Evolutionary conservation across 2,888 invertebrate species (phyloP).

Genomic region (Spilarctia lutea): DNA sequence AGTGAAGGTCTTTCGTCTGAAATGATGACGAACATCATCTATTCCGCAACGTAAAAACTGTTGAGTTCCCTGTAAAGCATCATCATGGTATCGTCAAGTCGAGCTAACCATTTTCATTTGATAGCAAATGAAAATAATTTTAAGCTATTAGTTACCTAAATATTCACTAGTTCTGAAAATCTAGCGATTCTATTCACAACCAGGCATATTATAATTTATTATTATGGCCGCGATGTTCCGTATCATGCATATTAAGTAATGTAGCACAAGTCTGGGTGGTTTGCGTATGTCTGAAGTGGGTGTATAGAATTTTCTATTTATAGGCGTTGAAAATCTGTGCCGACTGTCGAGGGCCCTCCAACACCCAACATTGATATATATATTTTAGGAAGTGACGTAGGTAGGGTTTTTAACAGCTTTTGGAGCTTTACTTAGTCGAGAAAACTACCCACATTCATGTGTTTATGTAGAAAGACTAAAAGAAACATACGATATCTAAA

Average conservation of each 20-base stretch:
- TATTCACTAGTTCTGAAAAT: neutral
- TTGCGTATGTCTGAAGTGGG: slow-evolving; percentile 34
- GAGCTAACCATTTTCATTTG: no score
- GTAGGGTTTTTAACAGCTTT: no score
- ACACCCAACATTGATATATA: slow-evolving; percentile 10
- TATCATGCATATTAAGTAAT: slow-evolving; percentile 3
- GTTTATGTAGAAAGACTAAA: no score
- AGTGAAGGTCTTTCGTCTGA: no score
- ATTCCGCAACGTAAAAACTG: no score
- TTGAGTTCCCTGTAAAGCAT: no score
- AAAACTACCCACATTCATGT: no score
- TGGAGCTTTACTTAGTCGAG: no score
- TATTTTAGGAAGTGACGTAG: neutral
- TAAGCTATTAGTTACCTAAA: neutral
- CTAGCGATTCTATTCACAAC: neutral
- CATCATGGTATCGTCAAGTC: no score
- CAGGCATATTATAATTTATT: neutral
- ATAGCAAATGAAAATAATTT: no score
- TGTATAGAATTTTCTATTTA: slow-evolving; percentile 70
- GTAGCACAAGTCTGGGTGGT: slow-evolving; percentile 7
- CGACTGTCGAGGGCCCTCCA: slow-evolving; percentile 34
- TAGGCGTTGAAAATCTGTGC: slow-evolving; percentile 48
- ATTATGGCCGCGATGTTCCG: neutral
- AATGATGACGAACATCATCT: no score
- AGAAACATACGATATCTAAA: no score